A percentile compares a stretch with the other conserved stretches of the same genome.
phyloP scores from a whole-genome alignment of 2,113 vertebrate genomes.

The Hylia prasina region DNA sequence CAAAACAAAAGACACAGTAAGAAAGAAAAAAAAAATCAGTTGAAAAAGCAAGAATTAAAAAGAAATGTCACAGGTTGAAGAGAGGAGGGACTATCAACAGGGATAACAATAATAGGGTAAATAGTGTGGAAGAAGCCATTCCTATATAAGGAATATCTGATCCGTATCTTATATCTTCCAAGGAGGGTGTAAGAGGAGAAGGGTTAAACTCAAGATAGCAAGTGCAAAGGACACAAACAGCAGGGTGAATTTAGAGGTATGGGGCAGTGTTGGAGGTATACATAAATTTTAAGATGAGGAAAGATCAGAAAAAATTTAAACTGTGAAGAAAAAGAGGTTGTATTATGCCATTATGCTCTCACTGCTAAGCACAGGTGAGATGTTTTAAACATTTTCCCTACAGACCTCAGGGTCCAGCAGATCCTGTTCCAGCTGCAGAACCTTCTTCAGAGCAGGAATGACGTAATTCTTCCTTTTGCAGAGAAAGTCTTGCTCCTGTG shows the following conservation, averaged over 20 bases:
- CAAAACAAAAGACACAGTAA: neutral
- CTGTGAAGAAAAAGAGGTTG: neutral
- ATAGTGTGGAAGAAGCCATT: neutral
- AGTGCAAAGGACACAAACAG: neutral
- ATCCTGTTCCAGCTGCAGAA: slow-evolving; percentile 68
- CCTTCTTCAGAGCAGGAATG: slow-evolving; percentile 71
- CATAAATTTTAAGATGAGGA: neutral
- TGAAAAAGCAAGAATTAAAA: neutral
- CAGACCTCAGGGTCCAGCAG: slow-evolving; percentile 71
- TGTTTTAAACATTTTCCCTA: neutral
- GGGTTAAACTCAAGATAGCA: neutral
- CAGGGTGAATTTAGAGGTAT: neutral
- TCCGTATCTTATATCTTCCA: neutral
- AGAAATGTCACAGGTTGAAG: neutral
- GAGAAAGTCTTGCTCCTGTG: slow-evolving; percentile 78
- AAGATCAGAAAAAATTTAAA: neutral
- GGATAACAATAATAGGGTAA: neutral
- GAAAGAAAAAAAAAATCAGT: neutral
- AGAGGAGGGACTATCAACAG: neutral
- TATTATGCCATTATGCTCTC: neutral
- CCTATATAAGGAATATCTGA: neutral
- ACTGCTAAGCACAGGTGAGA: neutral
- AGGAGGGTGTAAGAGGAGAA: neutral
- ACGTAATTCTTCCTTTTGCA: slow-evolving; percentile 72
- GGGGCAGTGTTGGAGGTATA: neutral